These are phyloP conservation scores for Canis aureus DNA, from an alignment of 2,113 vertebrate species.

Conservation along the genomic window DNA sequence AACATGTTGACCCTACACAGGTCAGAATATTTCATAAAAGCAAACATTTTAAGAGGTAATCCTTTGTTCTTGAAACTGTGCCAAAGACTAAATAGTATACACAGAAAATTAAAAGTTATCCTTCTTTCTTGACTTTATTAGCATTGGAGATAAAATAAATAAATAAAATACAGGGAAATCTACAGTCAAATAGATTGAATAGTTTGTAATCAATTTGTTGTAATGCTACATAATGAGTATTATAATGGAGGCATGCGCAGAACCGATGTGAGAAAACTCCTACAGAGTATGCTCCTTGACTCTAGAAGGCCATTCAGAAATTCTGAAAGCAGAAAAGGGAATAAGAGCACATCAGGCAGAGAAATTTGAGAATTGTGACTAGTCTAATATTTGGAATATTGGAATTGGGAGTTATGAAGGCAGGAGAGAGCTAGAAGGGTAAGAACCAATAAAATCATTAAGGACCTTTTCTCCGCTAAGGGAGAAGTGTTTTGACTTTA, in stretches of 20 bases:
- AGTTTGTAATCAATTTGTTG: neutral
- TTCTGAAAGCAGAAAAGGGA: neutral
- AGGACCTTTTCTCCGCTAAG: neutral
- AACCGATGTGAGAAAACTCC: neutral
- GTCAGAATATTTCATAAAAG: neutral
- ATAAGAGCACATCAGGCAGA: neutral
- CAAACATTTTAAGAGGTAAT: neutral
- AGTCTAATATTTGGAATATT: neutral
- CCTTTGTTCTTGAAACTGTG: neutral
- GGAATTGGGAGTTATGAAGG: neutral
- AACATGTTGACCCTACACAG: neutral
- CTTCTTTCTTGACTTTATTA: constrained; percentile 17
- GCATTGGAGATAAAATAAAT: neutral
- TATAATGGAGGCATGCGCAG: neutral
- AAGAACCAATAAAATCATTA: neutral
- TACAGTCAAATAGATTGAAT: neutral
- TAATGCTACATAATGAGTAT: neutral
- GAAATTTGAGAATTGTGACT: neutral
- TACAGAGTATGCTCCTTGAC: neutral
- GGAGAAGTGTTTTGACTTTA: neutral
- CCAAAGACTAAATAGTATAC: neutral
- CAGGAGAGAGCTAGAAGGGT: neutral
- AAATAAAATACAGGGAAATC: neutral
- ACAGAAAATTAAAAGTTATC: neutral
- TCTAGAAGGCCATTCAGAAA: neutral